phyloP scores from a whole-genome alignment of 2,113 vertebrate species.

The Cryptotis parvus region DNA sequence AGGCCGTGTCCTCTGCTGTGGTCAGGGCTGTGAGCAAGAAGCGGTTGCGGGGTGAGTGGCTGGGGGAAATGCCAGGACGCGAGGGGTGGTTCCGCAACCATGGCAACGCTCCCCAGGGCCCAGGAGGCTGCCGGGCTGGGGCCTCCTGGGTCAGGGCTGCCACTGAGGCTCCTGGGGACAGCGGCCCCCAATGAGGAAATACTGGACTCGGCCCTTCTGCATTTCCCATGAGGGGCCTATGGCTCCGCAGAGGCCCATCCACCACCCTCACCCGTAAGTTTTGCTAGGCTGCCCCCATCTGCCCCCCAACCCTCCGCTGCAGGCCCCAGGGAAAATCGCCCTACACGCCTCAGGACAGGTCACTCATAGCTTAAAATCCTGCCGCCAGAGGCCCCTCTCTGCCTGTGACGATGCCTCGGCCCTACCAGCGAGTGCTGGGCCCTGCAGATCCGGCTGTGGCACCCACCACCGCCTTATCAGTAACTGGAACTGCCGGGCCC shows the following conservation, averaged over 20 bases:
- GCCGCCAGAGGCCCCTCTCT: not conserved
- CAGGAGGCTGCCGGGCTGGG: rapidly evolving
- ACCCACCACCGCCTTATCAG: not conserved
- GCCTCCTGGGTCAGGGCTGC: rapidly evolving
- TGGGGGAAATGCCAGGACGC: not conserved
- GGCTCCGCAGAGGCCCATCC: not conserved
- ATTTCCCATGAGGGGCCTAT: not conserved
- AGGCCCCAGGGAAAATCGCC: no score
- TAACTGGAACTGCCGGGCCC: not conserved
- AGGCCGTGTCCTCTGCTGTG: no score
- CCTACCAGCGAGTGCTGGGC: not conserved
- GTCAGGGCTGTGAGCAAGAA: no score
- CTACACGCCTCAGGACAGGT: no score
- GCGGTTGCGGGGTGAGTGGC: no score
- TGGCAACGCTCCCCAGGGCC: constrained; percentile 20
- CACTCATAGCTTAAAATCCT: not conserved
- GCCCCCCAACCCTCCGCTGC: no score
- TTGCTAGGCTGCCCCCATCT: no score
- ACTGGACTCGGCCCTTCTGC: not conserved
- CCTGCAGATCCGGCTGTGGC: no score
- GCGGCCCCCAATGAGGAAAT: no score
- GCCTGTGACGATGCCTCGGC: not conserved
- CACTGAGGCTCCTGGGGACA: not conserved
- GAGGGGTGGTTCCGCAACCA: not conserved
- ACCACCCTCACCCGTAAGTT: rapidly evolving